Conservation (phyloP, 2,113 vertebrate genomes). For the Sterna hirundo region DNA sequence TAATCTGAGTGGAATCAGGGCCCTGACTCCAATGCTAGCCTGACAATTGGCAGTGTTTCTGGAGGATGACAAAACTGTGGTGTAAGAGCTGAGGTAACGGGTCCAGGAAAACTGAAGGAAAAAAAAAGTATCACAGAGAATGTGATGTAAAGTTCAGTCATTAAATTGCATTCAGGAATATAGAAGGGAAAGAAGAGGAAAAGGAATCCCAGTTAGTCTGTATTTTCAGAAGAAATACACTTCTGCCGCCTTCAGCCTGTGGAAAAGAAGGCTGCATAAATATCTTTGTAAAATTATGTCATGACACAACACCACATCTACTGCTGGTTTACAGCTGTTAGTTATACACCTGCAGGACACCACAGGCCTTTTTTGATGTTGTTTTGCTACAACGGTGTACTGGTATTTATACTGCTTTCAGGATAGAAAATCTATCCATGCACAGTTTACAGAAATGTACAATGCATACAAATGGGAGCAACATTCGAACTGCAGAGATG, state of each 20-base stretch:
- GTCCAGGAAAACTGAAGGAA: background rate
- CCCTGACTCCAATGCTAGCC: background rate
- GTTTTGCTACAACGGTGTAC: background rate
- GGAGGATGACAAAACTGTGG: background rate
- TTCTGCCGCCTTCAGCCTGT: background rate
- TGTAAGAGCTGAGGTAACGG: accelerated
- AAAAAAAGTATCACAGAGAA: background rate
- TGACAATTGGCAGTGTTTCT: background rate
- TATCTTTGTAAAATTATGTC: background rate
- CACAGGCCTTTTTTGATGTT: background rate
- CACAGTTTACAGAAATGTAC: background rate
- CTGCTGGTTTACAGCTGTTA: background rate
- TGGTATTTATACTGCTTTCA: background rate
- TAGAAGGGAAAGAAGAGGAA: background rate
- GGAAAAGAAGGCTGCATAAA: background rate
- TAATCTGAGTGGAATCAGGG: background rate
- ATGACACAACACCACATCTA: background rate
- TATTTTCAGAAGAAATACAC: background rate
- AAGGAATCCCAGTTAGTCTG: background rate
- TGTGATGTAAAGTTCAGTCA: background rate
- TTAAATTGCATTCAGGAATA: background rate
- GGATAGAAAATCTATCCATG: background rate
- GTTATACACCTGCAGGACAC: background rate
- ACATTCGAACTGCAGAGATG: background rate
- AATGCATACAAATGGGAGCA: background rate